phyloP scores from a whole-genome alignment of 2,888 invertebrate species.

The Epirrhoe alternata region DNA sequence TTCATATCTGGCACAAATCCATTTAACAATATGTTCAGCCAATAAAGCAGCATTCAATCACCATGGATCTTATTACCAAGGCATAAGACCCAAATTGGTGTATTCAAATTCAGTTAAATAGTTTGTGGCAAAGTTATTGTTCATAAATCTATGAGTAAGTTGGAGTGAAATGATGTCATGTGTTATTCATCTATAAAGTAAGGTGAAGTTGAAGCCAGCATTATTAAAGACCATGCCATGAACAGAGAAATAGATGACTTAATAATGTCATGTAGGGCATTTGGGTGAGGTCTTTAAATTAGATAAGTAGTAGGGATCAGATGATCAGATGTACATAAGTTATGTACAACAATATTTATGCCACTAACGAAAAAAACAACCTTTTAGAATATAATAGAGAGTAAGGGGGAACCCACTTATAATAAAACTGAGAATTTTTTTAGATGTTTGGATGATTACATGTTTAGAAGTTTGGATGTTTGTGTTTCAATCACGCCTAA shows the following conservation, averaged over 20 bases:
- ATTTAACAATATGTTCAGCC: constrained; percentile 16
- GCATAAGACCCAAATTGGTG: constrained; percentile 19
- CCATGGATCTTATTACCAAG: constrained; percentile 17
- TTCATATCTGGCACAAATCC: constrained; percentile 13
- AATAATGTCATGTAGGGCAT: background rate
- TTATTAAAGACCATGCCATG: constrained; percentile 19
- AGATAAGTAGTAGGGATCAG: too few species aligned
- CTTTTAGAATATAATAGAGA: too few species aligned
- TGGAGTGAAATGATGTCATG: constrained; percentile 39
- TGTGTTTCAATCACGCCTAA: too few species aligned
- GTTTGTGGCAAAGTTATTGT: constrained; percentile 32
- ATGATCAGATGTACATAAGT: too few species aligned
- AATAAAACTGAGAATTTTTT: too few species aligned
- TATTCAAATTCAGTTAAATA: constrained; percentile 10
- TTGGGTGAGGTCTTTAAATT: too few species aligned
- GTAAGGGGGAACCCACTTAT: too few species aligned
- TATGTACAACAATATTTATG: too few species aligned
- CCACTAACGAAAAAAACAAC: too few species aligned
- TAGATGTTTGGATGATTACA: too few species aligned
- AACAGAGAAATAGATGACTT: constrained; percentile 5
- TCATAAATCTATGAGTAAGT: constrained; percentile 37
- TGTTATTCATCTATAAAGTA: constrained; percentile 38
- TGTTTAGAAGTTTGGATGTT: too few species aligned
- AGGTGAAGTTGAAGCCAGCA: constrained; percentile 14
- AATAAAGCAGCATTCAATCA: constrained; percentile 9